Conservation (phyloP, 2,888 invertebrate species). For the Dastarcus helophoroides region DNA sequence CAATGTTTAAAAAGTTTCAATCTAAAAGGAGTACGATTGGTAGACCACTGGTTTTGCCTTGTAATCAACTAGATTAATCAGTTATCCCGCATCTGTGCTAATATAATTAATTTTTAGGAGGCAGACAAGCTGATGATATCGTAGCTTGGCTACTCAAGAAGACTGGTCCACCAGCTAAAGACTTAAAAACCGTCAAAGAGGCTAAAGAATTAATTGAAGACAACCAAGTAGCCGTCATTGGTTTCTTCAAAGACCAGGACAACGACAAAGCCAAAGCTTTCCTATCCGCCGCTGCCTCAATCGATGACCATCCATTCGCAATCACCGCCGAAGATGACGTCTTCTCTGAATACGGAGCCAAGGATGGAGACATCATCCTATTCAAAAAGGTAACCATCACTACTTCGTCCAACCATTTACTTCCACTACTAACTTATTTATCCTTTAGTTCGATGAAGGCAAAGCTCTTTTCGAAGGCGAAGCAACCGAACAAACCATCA, state of each 20-base stretch:
- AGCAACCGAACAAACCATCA: conserved; percentile 48
- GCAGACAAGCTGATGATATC: conserved; percentile 85
- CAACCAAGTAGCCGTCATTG: conserved; percentile 73
- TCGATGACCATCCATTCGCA: conserved; percentile 85
- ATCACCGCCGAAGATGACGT: conserved; percentile 70
- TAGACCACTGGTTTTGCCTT: too few relatives aligned
- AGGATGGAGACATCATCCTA: conserved; percentile 69
- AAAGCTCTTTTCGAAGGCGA: conserved; percentile 63
- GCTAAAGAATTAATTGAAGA: conserved; percentile 73
- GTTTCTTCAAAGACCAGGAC: conserved; percentile 78
- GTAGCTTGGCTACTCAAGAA: conserved; percentile 92
- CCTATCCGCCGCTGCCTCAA: conserved; percentile 62
- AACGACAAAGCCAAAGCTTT: conserved; percentile 74
- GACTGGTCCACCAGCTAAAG: conserved; percentile 89
- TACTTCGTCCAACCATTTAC: background rate
- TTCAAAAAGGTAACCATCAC: conserved; percentile 71
- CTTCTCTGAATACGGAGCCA: conserved; percentile 65
- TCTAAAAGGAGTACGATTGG: too few relatives aligned
- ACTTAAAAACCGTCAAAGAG: conserved; percentile 64
- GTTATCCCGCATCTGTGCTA: conserved; percentile 3
- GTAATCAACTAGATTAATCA: too few relatives aligned
- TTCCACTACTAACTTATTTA: conserved; percentile 4
- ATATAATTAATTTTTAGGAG: conserved; percentile 46
- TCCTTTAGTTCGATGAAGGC: conserved; percentile 72
- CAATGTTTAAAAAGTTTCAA: too few relatives aligned